phyloP scores from a whole-genome alignment of 92 coral and sea anemone genomes.

The Blastomussa wellsi region DNA sequence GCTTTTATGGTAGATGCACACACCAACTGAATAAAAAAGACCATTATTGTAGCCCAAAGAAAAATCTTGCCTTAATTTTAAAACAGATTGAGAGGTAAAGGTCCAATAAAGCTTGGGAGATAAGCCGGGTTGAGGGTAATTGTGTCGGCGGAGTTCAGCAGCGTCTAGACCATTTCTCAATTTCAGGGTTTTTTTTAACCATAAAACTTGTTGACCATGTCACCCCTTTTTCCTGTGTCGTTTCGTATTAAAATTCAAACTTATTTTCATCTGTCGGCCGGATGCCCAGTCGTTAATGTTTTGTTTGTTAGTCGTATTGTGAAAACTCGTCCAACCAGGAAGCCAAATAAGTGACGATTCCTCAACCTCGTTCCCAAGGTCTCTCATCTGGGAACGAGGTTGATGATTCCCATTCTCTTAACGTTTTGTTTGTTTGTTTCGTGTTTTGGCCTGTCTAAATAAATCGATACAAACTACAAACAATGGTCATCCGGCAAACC shows the following conservation, averaged over 20 bases:
- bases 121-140: background rate
- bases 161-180: background rate
- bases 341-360: too few relatives aligned
- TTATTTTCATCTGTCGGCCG: background rate
- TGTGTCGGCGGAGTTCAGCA: background rate
- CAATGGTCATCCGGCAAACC: background rate
- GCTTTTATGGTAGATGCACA: background rate
- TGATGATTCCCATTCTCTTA: background rate
- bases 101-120: too few relatives aligned
- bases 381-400: too few relatives aligned
- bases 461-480: background rate
- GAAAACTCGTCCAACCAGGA: background rate
- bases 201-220: constrained; percentile 1
- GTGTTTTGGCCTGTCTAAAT: background rate
- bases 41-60: background rate
- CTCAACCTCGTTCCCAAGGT: too few relatives aligned
- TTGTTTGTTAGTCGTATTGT: background rate
- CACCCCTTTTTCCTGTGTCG: background rate
- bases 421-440: background rate
- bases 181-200: background rate
- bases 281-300: background rate
- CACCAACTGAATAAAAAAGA: background rate
- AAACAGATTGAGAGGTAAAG: background rate
- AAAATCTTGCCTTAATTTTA: background rate
- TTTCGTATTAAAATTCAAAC: background rate